Evolutionary conservation across 2,888 invertebrate genomes (phyloP).

Genomic region (Idaea dimidiata): DNA sequence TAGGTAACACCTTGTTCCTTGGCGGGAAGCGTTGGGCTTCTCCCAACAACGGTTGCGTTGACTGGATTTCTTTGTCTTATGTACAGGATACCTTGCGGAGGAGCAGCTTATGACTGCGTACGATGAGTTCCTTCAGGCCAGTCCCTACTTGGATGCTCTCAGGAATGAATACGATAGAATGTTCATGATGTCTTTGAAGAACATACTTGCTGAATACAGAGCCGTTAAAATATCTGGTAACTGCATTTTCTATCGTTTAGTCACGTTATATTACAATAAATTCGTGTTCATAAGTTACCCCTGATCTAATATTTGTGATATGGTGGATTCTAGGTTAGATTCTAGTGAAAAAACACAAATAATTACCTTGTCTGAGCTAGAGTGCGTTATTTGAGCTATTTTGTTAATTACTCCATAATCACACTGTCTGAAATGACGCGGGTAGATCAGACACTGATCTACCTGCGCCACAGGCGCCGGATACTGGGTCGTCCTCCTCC

Average conservation of each 20-base stretch:
- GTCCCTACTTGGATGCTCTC: constrained; percentile 69
- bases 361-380: too few relatives aligned
- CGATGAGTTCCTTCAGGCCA: constrained; percentile 73
- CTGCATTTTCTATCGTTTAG: constrained; percentile 20
- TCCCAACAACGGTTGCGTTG: constrained; percentile 34
- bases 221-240: constrained; percentile 72
- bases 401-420: too few relatives aligned
- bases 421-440: too few relatives aligned
- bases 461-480: too few relatives aligned
- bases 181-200: constrained; percentile 72
- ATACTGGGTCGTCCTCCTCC: too few relatives aligned
- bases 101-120: constrained; percentile 76
- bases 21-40: constrained; percentile 60
- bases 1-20: constrained; percentile 60
- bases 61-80: constrained; percentile 25
- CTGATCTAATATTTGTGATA: not conserved
- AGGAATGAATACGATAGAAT: constrained; percentile 74
- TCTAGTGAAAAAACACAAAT: too few relatives aligned
- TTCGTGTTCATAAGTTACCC: not conserved
- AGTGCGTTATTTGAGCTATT: too few relatives aligned
- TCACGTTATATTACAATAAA: constrained; percentile 6
- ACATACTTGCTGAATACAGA: constrained; percentile 73
- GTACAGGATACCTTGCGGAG: constrained; percentile 71
- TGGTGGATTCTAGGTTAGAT: too few relatives aligned
- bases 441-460: too few relatives aligned